Conservation (phyloP, 2,797 vertebrate species). For the Parotocinclus haroldoi region DNA sequence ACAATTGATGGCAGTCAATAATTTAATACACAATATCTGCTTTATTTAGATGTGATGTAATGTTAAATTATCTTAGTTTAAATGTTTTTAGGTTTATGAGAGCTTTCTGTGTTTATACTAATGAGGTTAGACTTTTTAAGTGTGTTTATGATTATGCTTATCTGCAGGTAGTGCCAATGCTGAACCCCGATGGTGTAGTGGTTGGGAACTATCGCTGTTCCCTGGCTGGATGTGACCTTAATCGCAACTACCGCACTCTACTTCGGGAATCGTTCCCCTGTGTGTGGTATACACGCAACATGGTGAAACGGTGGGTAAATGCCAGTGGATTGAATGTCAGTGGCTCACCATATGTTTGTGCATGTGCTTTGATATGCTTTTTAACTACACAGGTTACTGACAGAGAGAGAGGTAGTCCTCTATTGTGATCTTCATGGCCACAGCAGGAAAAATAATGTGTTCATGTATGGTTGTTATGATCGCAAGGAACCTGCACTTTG, state of each 20-base stretch:
- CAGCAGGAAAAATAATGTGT: slow-evolving; percentile 89
- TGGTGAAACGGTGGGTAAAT: slow-evolving; percentile 82
- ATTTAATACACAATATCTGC: no score
- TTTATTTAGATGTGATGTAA: no score
- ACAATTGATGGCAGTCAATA: no score
- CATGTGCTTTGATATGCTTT: background rate
- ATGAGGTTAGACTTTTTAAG: no score
- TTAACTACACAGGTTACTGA: slow-evolving; percentile 69
- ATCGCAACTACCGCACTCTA: slow-evolving; percentile 79
- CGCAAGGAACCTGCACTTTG: slow-evolving; percentile 27
- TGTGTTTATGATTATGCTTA: background rate
- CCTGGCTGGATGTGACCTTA: slow-evolving; percentile 83
- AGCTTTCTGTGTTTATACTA: no score
- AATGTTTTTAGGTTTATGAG: no score
- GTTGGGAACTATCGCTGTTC: slow-evolving; percentile 95
- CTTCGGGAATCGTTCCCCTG: slow-evolving; percentile 78
- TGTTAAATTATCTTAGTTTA: no score
- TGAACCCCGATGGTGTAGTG: slow-evolving; percentile 91
- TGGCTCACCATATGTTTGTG: background rate
- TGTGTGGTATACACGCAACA: slow-evolving; percentile 83
- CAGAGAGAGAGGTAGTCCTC: slow-evolving; percentile 80
- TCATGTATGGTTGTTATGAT: slow-evolving; percentile 87
- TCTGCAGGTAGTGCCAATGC: slow-evolving; percentile 83
- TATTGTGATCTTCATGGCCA: slow-evolving; percentile 96
- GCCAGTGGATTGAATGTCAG: background rate